phyloP scores from a whole-genome alignment of 2,113 vertebrate species.

The Helogale parvula region DNA sequence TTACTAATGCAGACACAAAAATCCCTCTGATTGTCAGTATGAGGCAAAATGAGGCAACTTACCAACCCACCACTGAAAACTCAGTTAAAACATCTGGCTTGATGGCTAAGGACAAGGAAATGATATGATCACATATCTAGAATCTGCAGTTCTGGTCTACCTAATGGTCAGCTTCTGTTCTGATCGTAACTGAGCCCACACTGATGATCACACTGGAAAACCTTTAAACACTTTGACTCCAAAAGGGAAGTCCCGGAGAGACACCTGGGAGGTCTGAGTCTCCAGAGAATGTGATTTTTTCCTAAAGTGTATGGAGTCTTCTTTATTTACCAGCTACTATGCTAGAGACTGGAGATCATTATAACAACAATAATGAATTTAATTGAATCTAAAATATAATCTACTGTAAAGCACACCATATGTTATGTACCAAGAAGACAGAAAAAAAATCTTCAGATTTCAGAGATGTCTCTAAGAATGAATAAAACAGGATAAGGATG shows the following conservation, averaged over 20 bases:
- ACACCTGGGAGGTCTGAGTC: not conserved
- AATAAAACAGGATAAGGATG: not conserved
- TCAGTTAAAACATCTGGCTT: not conserved
- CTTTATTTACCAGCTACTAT: not conserved
- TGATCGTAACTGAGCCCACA: not conserved
- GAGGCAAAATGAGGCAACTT: not conserved
- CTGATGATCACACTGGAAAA: not conserved
- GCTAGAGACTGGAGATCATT: not conserved
- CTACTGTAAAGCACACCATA: not conserved
- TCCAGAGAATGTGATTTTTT: not conserved
- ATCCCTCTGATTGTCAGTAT: not conserved
- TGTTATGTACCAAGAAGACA: not conserved
- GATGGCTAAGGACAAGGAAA: not conserved
- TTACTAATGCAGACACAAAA: not conserved
- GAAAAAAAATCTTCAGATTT: not conserved
- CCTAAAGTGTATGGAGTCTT: not conserved
- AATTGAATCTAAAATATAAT: not conserved
- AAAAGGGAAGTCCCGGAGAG: not conserved
- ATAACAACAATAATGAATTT: not conserved
- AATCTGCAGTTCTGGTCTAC: no score
- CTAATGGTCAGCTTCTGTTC: not conserved
- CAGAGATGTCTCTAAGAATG: not conserved
- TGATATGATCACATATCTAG: rapidly evolving
- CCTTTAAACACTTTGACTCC: not conserved
- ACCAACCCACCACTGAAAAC: not conserved